Evolutionary conservation across 2,888 invertebrate genomes (phyloP).

Genomic region (Tineola bisselliella): DNA sequence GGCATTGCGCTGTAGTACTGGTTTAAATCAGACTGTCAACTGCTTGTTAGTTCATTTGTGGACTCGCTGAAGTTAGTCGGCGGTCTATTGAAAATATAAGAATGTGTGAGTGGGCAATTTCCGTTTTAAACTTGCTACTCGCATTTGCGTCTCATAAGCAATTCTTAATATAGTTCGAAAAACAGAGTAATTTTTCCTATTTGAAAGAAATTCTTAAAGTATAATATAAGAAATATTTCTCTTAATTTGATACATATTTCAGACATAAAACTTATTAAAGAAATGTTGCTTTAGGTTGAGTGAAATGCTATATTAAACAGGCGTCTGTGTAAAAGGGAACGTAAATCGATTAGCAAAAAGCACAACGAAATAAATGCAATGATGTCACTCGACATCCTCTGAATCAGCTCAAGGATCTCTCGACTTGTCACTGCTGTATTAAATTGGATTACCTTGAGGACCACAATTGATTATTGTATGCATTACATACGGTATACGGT

Average conservation of each 20-base stretch:
- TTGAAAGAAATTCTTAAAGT: too few relatives aligned
- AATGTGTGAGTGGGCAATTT: background rate
- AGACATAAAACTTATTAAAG: too few relatives aligned
- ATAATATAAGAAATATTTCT: too few relatives aligned
- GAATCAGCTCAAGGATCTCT: background rate
- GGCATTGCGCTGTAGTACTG: constrained; percentile 35
- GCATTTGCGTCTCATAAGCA: background rate
- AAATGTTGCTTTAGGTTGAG: too few relatives aligned
- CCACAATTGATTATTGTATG: background rate
- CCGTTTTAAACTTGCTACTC: background rate
- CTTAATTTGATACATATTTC: too few relatives aligned
- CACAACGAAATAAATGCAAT: constrained; percentile 2
- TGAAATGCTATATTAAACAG: too few relatives aligned
- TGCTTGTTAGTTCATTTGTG: constrained; percentile 35
- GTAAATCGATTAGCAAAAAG: background rate
- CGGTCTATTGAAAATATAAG: background rate
- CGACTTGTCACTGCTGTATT: background rate
- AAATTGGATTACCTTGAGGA: background rate
- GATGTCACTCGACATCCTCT: background rate
- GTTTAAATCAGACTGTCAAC: constrained; percentile 54
- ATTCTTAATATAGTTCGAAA: too few relatives aligned
- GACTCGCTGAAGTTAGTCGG: background rate
- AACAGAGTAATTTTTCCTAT: too few relatives aligned
- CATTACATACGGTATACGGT: background rate
- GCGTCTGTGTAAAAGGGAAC: background rate